Evolutionary conservation across 2,113 vertebrate genomes (phyloP).

Genomic region (Clarias macrocephalus): DNA sequence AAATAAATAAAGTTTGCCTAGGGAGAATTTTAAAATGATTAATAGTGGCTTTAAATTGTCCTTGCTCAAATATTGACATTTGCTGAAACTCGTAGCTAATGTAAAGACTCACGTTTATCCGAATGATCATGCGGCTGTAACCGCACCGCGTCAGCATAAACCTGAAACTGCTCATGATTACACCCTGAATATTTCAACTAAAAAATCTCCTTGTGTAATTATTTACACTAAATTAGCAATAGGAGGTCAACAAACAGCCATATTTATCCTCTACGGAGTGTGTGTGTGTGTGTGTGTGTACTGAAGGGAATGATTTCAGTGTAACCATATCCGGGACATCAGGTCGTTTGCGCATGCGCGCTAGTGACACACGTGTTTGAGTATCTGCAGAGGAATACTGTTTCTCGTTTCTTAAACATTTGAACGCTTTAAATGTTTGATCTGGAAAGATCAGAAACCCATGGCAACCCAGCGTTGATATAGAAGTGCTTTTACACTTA

Average conservation of each 20-base stretch:
- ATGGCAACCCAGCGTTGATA: background rate
- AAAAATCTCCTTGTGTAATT: background rate
- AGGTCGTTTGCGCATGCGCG: constrained; percentile 56
- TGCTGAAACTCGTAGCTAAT: background rate
- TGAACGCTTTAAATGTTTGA: background rate
- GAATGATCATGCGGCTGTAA: constrained; percentile 52
- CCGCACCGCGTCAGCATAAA: constrained; percentile 49
- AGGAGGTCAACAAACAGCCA: constrained; percentile 43
- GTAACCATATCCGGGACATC: constrained; percentile 67
- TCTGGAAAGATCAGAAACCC: background rate
- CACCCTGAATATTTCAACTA: background rate
- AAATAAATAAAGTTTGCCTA: background rate
- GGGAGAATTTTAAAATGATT: background rate
- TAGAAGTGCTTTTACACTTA: background rate
- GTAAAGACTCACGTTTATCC: constrained; percentile 55
- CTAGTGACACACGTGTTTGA: constrained; percentile 2
- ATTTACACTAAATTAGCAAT: background rate
- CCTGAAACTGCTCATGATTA: constrained; percentile 62
- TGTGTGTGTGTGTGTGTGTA: background rate
- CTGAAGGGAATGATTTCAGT: constrained; percentile 52
- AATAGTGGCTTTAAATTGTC: background rate
- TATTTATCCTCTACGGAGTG: constrained; percentile 27
- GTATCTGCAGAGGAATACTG: too few species aligned
- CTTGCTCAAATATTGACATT: background rate
- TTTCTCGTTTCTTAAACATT: too few species aligned